Evolutionary conservation across 2,113 vertebrate genomes (phyloP).

Genomic region (Grus americana): DNA sequence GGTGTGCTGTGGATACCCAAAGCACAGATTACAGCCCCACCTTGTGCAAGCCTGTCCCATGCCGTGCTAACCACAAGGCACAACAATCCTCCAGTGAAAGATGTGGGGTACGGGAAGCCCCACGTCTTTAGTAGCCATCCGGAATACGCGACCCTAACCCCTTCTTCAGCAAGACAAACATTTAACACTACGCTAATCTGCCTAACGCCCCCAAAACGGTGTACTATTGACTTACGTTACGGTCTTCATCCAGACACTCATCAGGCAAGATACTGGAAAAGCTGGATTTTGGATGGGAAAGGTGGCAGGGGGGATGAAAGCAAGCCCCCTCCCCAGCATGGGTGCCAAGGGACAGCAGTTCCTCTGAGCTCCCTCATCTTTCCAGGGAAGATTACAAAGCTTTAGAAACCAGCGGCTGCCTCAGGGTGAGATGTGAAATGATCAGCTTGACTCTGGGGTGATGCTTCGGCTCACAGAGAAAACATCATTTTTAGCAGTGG

Average conservation of each 20-base stretch:
- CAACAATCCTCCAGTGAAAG: neutral
- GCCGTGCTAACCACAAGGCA: neutral
- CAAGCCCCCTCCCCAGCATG: neutral
- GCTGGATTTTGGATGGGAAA: neutral
- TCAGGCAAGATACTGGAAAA: neutral
- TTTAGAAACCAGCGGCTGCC: neutral
- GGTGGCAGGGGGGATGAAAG: neutral
- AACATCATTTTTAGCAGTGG: neutral
- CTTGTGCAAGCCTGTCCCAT: neutral
- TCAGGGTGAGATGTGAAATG: neutral
- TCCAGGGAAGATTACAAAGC: neutral
- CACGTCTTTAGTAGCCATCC: accelerated
- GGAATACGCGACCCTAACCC: neutral
- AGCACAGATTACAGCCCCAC: neutral
- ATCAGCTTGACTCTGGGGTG: neutral
- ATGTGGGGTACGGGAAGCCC: accelerated
- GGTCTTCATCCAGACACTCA: neutral
- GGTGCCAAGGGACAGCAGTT: neutral
- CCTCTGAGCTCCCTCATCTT: neutral
- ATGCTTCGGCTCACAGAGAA: neutral
- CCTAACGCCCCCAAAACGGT: neutral
- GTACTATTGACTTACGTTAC: neutral
- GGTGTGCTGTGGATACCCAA: neutral
- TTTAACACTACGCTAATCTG: neutral
- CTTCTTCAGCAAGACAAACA: neutral